These are phyloP conservation scores for Frankliniella fusca DNA, from an alignment of 2,888 invertebrate species.

Conservation along the genomic window DNA sequence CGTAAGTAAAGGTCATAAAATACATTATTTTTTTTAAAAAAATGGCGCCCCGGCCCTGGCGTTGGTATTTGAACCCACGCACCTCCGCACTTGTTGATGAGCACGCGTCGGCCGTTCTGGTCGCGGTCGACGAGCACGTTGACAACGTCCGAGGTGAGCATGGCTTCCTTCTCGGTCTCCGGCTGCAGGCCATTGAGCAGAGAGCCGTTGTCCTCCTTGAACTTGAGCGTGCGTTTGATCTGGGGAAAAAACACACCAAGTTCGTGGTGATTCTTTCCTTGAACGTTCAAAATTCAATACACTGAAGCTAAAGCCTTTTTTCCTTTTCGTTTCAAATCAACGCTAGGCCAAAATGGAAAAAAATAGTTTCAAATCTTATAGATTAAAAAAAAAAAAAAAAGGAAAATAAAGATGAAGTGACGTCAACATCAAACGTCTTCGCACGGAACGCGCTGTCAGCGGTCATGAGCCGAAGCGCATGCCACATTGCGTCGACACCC, in stretches of 20 bases:
- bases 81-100: constrained; percentile 71
- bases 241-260: constrained; percentile 45
- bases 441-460: too few relatives aligned
- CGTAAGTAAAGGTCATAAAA: neutral
- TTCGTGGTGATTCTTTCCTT: neutral
- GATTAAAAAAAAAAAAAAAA: too few relatives aligned
- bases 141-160: constrained; percentile 67
- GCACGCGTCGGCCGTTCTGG: constrained; percentile 68
- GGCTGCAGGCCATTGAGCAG: constrained; percentile 64
- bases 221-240: constrained; percentile 73
- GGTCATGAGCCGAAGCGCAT: too few relatives aligned
- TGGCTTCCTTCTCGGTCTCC: constrained; percentile 61
- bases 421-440: too few relatives aligned
- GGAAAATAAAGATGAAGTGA: too few relatives aligned
- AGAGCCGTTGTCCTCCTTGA: constrained; percentile 65
- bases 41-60: neutral
- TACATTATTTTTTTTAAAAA: constrained; percentile 30
- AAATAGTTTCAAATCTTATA: too few relatives aligned
- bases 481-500: too few relatives aligned
- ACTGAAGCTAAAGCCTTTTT: neutral
- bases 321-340: neutral
- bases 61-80: constrained; percentile 40
- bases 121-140: constrained; percentile 74
- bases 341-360: neutral
- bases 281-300: neutral